These are phyloP conservation scores for Hestina assimilis DNA, from an alignment of 1,140 invertebrate genomes.

Conservation along the genomic window DNA sequence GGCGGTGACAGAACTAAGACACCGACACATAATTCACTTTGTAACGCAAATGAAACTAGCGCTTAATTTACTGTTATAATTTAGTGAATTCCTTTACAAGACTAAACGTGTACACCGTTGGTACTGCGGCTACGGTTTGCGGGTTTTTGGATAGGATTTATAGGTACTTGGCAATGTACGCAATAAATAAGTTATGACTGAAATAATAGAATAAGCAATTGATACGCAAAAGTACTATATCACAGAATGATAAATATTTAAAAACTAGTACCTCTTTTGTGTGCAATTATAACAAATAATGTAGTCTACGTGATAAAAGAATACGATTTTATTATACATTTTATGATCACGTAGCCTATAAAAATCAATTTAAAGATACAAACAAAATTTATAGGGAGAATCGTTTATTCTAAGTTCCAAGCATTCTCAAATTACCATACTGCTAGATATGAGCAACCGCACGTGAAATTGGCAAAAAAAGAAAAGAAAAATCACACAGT, in stretches of 20 bases:
- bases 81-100: conserved; percentile 71
- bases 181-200: conserved; percentile 29
- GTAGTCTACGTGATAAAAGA: too few relatives aligned
- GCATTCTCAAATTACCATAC: conserved; percentile 41
- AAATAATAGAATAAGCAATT: conserved; percentile 5
- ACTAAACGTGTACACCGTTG: conserved; percentile 36
- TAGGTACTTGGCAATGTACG: conserved; percentile 35
- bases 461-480: conserved; percentile 66
- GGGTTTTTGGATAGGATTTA: conserved; percentile 41
- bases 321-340: too few relatives aligned
- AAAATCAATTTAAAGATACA: conserved; percentile 16
- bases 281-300: too few relatives aligned
- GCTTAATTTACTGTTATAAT: conserved; percentile 77
- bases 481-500: conserved; percentile 62
- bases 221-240: not conserved
- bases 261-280: too few relatives aligned
- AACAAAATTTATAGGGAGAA: conserved; percentile 1
- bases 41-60: conserved; percentile 76
- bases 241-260: too few relatives aligned
- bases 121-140: conserved; percentile 32
- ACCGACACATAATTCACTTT: conserved; percentile 75
- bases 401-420: conserved; percentile 25
- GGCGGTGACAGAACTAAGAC: conserved; percentile 76
- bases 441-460: conserved; percentile 59
- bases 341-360: not conserved